phyloP scores from a whole-genome alignment of 2,797 vertebrate genomes.

The Scolopax bukidnonensis region DNA sequence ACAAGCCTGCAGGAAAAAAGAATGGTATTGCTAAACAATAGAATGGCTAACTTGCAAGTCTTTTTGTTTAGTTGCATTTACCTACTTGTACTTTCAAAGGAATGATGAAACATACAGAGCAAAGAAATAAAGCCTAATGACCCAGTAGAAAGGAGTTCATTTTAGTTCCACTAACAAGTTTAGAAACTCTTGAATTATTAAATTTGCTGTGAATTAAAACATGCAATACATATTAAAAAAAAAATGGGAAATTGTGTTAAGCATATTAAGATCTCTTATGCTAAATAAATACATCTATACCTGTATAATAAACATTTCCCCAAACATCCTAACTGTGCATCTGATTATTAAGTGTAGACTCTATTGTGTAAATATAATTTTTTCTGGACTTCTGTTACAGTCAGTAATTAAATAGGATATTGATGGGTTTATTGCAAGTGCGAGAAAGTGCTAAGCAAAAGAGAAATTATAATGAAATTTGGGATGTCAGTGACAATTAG shows the following conservation, averaged over 20 bases:
- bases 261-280: neutral
- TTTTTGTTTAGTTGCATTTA: conserved; percentile 21
- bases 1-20: conserved; percentile 12
- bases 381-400: neutral
- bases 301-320: neutral
- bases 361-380: neutral
- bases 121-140: conserved; percentile 14
- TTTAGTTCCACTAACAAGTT: conserved; percentile 1
- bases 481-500: conserved; percentile 66
- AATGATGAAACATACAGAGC: neutral
- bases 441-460: conserved; percentile 58
- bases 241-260: neutral
- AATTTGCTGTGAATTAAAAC: conserved; percentile 34
- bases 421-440: conserved; percentile 18
- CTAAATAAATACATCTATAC: neutral
- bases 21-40: conserved; percentile 1
- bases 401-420: conserved; percentile 9
- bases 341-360: neutral
- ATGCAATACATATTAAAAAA: neutral
- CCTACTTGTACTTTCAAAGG: neutral
- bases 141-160: neutral
- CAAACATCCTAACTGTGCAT: neutral
- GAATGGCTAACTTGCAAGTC: conserved; percentile 1
- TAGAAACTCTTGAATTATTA: conserved; percentile 8
- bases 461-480: conserved; percentile 70